Percentiles rank a stretch among this genome's conserved stretches.
Evolutionary conservation across 2,113 vertebrate species (phyloP).

Genomic region (Pleuronectes platessa): DNA sequence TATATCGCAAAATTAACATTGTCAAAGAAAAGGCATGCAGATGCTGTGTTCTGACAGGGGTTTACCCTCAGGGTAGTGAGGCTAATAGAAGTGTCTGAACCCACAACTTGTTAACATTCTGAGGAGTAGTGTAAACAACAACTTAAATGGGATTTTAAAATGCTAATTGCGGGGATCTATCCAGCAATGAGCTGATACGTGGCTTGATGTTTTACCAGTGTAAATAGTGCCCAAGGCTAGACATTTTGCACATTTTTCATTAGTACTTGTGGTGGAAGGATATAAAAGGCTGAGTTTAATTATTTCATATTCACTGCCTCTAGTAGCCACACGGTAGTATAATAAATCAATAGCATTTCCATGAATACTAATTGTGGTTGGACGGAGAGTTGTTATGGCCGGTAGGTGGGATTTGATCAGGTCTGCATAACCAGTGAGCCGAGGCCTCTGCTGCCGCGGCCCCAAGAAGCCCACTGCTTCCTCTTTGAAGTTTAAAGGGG

Average conservation of each 20-base stretch:
- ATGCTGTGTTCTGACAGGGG: slow-evolving; percentile 22
- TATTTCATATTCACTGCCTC: slow-evolving; percentile 56
- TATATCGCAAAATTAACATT: slow-evolving; percentile 8
- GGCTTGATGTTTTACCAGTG: slow-evolving; percentile 47
- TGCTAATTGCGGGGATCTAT: slow-evolving; percentile 56
- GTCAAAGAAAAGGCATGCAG: slow-evolving; percentile 28
- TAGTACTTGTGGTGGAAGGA: slow-evolving; percentile 38
- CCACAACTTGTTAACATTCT: slow-evolving; percentile 42
- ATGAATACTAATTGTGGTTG: slow-evolving; percentile 78
- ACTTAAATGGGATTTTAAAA: slow-evolving; percentile 59
- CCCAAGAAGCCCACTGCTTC: slow-evolving; percentile 50
- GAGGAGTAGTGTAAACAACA: slow-evolving; percentile 52
- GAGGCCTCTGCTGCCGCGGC: slow-evolving; percentile 45
- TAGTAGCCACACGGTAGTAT: slow-evolving; percentile 50
- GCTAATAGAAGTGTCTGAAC: slow-evolving; percentile 56
- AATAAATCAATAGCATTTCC: slow-evolving; percentile 72
- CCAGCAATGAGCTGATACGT: slow-evolving; percentile 46
- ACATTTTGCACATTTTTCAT: slow-evolving; percentile 54
- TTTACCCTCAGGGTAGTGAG: slow-evolving; percentile 14
- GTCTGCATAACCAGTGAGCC: slow-evolving; percentile 55
- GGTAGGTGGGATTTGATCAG: slow-evolving; percentile 70
- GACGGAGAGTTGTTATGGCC: slow-evolving; percentile 41
- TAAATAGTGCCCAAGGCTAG: slow-evolving; percentile 51
- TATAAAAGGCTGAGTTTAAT: slow-evolving; percentile 47
- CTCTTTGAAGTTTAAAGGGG: slow-evolving; percentile 77